Evolutionary conservation across 2,888 invertebrate genomes (phyloP).

Genomic region (Plutella xylostella): DNA sequence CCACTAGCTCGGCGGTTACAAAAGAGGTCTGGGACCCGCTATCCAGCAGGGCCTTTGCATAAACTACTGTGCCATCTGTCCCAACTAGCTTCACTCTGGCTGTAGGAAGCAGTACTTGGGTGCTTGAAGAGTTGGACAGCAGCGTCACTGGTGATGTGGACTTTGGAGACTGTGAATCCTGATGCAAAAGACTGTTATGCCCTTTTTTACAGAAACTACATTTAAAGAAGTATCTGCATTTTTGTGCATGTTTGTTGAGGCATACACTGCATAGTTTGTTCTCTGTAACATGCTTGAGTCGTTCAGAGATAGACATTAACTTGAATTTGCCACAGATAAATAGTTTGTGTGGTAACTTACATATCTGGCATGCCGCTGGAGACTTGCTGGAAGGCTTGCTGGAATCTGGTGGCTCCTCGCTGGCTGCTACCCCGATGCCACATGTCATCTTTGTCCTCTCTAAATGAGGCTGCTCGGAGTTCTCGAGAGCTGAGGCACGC

Average conservation of each 20-base stretch:
- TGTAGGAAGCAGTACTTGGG: slow-evolving; percentile 3
- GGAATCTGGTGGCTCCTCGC: neutral
- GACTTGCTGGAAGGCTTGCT: neutral
- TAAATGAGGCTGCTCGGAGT: slow-evolving; percentile 4
- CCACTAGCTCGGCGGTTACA: slow-evolving; percentile 1
- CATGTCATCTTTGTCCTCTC: too few species aligned
- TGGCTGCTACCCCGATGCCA: neutral
- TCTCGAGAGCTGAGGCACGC: slow-evolving; percentile 13
- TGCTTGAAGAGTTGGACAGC: neutral
- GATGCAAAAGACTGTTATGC: slow-evolving; percentile 1
- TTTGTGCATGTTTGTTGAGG: neutral
- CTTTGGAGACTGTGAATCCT: neutral
- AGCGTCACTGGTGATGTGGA: neutral
- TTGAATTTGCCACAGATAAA: neutral
- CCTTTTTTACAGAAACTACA: neutral
- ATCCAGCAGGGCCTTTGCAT: neutral
- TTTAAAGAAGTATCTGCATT: neutral
- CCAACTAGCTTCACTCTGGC: neutral
- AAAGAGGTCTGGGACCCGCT: neutral
- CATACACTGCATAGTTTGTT: neutral
- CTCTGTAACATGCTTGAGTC: neutral
- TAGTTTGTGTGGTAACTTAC: neutral
- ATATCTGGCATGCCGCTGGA: neutral
- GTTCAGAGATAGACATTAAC: neutral
- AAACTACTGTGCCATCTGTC: neutral